phyloP scores from a whole-genome alignment of 2,113 vertebrate species.

The Chlorodrepanis virens region DNA sequence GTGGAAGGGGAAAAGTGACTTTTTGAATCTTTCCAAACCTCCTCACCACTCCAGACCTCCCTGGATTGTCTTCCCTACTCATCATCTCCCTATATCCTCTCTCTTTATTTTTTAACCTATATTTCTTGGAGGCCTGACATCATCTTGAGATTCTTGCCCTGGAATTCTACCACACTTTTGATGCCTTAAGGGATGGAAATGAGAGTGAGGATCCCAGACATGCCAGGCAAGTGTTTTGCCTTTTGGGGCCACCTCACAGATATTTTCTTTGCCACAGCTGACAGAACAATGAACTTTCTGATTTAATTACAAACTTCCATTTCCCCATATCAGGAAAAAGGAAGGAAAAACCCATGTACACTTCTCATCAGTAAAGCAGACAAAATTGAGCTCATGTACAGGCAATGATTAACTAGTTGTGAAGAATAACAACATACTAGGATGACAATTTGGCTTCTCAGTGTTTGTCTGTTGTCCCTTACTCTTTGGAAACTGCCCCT shows the following conservation, averaged over 20 bases:
- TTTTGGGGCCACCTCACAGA: not conserved
- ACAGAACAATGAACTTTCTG: not conserved
- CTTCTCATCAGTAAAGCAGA: not conserved
- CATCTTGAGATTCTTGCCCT: not conserved
- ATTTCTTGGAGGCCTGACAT: not conserved
- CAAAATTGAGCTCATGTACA: not conserved
- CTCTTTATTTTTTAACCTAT: not conserved
- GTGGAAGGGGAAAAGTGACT: not conserved
- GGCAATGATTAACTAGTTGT: not conserved
- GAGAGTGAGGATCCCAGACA: not conserved
- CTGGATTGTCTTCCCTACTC: not conserved
- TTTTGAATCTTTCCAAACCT: not conserved
- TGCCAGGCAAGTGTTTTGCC: not conserved
- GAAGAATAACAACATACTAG: not conserved
- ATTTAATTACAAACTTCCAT: not conserved
- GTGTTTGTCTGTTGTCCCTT: not conserved
- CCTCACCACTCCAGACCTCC: not conserved
- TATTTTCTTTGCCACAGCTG: not conserved
- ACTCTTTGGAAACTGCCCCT: not conserved
- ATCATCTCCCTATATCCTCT: rapidly evolving
- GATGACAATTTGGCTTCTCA: not conserved
- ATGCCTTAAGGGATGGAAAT: not conserved
- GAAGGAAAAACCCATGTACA: rapidly evolving
- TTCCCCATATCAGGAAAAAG: not conserved
- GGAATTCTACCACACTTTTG: rapidly evolving